A percentile compares a stretch with the other conserved stretches of the same genome.
Conservation (phyloP, 2,888 invertebrate species). For the Rhogogaster chlorosoma region DNA sequence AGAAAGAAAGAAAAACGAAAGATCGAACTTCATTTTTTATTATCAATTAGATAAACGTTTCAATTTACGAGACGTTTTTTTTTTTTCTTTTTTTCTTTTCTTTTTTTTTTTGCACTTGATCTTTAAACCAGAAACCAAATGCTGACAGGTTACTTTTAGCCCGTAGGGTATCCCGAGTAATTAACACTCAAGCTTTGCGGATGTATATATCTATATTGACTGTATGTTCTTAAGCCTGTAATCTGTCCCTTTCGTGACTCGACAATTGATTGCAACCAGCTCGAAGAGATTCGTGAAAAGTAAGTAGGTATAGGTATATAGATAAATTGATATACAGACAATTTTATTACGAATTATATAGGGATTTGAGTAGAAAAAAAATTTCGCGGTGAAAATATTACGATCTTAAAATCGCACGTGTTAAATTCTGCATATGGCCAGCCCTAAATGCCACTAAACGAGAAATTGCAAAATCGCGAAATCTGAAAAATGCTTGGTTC, state of each 20-base stretch:
- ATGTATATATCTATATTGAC: not conserved
- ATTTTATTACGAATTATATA: no score
- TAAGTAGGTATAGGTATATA: not conserved
- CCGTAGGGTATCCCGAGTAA: conserved; percentile 18
- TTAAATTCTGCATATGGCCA: no score
- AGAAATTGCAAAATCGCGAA: no score
- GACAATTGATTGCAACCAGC: conserved; percentile 9
- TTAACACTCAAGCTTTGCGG: conserved; percentile 21
- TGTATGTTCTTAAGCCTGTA: conserved; percentile 12
- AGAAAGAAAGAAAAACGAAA: not conserved
- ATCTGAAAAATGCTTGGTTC: no score
- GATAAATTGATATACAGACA: not conserved
- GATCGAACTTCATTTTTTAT: not conserved
- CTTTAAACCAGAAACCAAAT: not conserved
- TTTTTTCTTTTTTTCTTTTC: not conserved
- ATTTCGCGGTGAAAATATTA: no score
- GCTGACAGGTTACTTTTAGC: conserved; percentile 14
- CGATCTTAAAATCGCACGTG: no score
- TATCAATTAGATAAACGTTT: not conserved
- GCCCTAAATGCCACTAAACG: no score
- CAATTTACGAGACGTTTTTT: not conserved
- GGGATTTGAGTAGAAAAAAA: no score
- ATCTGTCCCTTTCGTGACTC: conserved; percentile 7
- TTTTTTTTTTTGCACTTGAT: not conserved
- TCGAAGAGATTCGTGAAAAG: not conserved